Evolutionary conservation across 2,113 vertebrate species (phyloP).

Genomic region (Salminus brasiliensis): DNA sequence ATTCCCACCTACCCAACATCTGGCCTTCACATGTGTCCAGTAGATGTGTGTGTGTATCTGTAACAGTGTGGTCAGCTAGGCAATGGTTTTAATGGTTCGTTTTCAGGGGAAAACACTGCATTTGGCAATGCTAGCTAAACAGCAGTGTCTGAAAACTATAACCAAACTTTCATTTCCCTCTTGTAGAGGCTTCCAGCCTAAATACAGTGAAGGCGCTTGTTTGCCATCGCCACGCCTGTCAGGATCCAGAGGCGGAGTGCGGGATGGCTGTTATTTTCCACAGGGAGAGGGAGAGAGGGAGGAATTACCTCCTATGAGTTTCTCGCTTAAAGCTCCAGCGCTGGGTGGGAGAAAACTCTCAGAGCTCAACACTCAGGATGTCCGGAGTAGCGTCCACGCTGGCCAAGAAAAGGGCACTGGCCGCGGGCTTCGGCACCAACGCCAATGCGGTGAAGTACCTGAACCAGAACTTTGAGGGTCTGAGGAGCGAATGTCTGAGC

Average conservation of each 20-base stretch:
- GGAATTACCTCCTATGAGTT: neutral
- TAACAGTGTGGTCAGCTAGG: no score
- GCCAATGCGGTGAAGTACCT: slow-evolving; percentile 77
- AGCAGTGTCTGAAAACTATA: neutral
- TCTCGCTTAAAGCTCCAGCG: neutral
- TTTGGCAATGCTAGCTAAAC: neutral
- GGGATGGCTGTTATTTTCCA: neutral
- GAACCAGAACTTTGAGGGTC: slow-evolving; percentile 81
- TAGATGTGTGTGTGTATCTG: no score
- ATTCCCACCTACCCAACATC: no score
- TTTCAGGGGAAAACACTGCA: no score
- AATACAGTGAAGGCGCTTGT: neutral
- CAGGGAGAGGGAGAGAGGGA: neutral
- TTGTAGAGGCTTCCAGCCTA: no score
- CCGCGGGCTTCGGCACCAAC: slow-evolving; percentile 73
- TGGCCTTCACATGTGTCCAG: no score
- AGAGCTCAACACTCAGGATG: slow-evolving; percentile 26
- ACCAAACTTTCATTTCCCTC: slow-evolving; percentile 4
- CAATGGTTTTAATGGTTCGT: no score
- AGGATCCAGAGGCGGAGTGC: neutral
- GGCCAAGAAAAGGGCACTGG: slow-evolving; percentile 34
- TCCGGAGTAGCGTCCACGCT: slow-evolving; percentile 55
- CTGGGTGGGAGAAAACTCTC: neutral
- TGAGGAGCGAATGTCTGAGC: slow-evolving; percentile 76
- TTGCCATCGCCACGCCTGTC: neutral